Evolutionary conservation across 2,888 invertebrate species (phyloP), one percentile per base, ranked within the genome.

Genomic region (Papilio protenor): DNA sequence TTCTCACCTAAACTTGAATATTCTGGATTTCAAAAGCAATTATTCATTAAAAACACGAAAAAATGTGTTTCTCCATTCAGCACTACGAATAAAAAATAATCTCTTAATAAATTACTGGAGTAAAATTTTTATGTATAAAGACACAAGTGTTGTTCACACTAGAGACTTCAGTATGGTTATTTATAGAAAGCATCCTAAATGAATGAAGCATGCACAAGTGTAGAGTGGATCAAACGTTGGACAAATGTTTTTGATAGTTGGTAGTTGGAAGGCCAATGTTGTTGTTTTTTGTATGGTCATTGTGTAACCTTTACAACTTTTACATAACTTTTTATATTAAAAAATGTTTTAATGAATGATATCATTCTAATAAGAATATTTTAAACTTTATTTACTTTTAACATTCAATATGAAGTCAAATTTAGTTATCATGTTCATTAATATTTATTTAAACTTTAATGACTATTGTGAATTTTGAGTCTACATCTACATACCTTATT

Each of bases 1-100:
- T 74, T 75, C 81, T 91, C 95, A 95, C 95, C 94, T 92, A 91
- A 88, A 89, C 88, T 85, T 88, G 91, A 90, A 91, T 90, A 90
- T 90, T 89, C 87, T 88, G 86, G 89, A 88, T 90, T 91, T 92
- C 88, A 92, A 87, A 89, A 91, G 89, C 89, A 90, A 90, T 86
- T 85, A 91, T 87, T 95, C 93, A 95, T 94, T 89, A 89, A 92
- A 94, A 94, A 93, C 91, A 91, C 89, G 87, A 90, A 90, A 92
- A 94, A 94, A 92, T 92, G 94, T 94, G 92, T 90, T 92, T 90
- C 90, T 91, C 92, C 93, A 94, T 92, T 91, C 93, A 92, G 90
- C 91, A 93, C 94, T 93, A 94, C 94, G 93, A 95, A 21, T n/a
- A 45, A 40, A 45, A 21, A 69, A 69, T n/a, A 66, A 27, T 59